Percentiles rank a stretch among this genome's conserved stretches.
Conservation (phyloP, 2,113 vertebrate genomes). For the Gadus chalcogrammus region DNA sequence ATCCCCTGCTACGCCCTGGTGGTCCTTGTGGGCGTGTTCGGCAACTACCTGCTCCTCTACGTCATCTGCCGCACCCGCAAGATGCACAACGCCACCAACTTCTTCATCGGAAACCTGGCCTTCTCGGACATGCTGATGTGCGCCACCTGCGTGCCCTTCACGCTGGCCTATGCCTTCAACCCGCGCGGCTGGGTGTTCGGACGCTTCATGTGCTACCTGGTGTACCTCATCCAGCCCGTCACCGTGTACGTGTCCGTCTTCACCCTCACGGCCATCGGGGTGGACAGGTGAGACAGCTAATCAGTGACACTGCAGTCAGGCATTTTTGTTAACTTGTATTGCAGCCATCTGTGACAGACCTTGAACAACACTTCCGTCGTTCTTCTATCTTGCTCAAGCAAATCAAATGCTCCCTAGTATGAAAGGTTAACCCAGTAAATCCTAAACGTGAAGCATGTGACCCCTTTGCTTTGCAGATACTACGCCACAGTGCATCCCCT, state of each 20-base stretch:
- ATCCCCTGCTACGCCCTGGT: conserved; percentile 84
- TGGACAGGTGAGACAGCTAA: conserved; percentile 77
- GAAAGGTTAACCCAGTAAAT: no score
- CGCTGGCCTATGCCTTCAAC: conserved; percentile 84
- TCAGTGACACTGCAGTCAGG: no score
- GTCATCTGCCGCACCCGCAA: conserved; percentile 84
- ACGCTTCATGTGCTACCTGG: conserved; percentile 84
- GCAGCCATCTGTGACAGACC: no score
- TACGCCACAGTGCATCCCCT: conserved; percentile 83
- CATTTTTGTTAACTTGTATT: no score
- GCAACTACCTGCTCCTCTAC: conserved; percentile 84
- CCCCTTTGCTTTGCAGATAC: conserved; percentile 62
- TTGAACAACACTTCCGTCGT: no score
- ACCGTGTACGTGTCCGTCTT: conserved; percentile 87
- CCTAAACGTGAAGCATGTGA: no score
- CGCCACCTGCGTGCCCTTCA: conserved; percentile 83
- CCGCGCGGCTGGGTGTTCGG: conserved; percentile 86
- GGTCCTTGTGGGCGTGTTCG: conserved; percentile 78
- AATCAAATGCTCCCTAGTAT: no score
- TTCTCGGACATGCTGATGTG: conserved; percentile 91
- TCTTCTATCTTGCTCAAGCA: no score
- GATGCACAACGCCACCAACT: conserved; percentile 90
- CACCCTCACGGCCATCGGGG: conserved; percentile 83
- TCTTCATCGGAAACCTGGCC: conserved; percentile 86
- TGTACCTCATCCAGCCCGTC: conserved; percentile 85